phyloP scores from a whole-genome alignment of 2,113 vertebrate genomes.

The Sceloporus tristichus region DNA sequence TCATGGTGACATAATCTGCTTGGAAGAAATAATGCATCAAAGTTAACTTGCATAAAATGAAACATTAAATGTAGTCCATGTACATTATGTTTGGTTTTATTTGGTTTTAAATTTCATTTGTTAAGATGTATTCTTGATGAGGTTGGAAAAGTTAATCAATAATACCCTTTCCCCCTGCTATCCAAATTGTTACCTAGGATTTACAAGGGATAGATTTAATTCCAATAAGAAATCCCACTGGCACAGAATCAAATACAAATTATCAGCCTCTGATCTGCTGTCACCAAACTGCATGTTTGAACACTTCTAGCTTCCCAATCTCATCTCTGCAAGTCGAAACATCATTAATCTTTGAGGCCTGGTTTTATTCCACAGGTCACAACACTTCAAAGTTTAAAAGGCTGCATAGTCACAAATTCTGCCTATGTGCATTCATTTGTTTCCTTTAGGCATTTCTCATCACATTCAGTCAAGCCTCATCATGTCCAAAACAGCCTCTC shows the following conservation, averaged over 20 bases:
- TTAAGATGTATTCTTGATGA: neutral
- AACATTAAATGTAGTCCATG: neutral
- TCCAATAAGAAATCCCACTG: neutral
- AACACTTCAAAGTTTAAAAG: slow-evolving; percentile 45
- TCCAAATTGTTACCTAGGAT: slow-evolving; percentile 10
- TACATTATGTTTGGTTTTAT: neutral
- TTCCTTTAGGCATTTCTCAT: slow-evolving; percentile 25
- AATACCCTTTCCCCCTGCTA: neutral
- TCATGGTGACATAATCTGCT: neutral
- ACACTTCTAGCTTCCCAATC: neutral
- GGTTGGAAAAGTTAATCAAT: neutral
- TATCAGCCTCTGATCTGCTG: slow-evolving; percentile 28
- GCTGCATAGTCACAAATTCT: slow-evolving; percentile 17
- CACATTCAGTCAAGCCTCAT: slow-evolving; percentile 16
- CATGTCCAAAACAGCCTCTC: neutral
- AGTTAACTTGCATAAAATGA: neutral
- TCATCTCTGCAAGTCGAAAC: neutral
- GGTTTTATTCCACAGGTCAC: slow-evolving; percentile 23
- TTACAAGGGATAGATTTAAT: neutral
- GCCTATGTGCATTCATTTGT: neutral
- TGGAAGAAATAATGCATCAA: neutral
- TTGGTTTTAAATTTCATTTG: neutral
- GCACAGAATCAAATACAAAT: slow-evolving; percentile 25
- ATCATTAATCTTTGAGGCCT: slow-evolving; percentile 33
- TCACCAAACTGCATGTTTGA: slow-evolving; percentile 30